Evolutionary conservation across 2,888 invertebrate genomes (phyloP).

Genomic region (Timema cristinae): DNA sequence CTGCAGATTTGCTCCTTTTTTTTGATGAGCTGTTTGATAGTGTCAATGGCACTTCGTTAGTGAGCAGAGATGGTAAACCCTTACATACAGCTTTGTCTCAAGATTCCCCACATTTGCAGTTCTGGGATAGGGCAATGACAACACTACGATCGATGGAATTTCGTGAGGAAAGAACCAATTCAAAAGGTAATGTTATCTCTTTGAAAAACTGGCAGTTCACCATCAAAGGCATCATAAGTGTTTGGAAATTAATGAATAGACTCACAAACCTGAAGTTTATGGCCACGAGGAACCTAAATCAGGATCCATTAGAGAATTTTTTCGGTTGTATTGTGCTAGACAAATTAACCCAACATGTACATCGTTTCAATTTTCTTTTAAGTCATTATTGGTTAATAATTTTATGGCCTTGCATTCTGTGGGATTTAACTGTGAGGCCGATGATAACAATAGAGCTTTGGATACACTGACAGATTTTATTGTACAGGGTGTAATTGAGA

Average conservation of each 20-base stretch:
- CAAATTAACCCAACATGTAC: background rate
- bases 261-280: background rate
- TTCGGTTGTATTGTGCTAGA: background rate
- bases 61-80: background rate
- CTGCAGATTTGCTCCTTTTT: constrained; percentile 5
- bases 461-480: too few relatives aligned
- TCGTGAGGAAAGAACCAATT: background rate
- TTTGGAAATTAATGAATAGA: constrained; percentile 1
- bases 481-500: too few relatives aligned
- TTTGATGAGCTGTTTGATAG: constrained; percentile 12
- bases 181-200: background rate
- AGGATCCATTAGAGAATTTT: constrained; percentile 6
- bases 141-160: background rate
- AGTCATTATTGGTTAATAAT: background rate
- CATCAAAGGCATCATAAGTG: background rate
- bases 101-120: background rate
- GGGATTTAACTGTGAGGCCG: too few relatives aligned
- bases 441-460: too few relatives aligned
- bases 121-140: background rate
- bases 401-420: background rate
- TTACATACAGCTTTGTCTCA: background rate
- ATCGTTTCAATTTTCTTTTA: background rate
- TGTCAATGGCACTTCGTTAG: background rate
- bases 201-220: background rate
- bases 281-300: background rate